Evolutionary conservation across 2,797 vertebrate genomes (phyloP).

Genomic region (Esox lucius): DNA sequence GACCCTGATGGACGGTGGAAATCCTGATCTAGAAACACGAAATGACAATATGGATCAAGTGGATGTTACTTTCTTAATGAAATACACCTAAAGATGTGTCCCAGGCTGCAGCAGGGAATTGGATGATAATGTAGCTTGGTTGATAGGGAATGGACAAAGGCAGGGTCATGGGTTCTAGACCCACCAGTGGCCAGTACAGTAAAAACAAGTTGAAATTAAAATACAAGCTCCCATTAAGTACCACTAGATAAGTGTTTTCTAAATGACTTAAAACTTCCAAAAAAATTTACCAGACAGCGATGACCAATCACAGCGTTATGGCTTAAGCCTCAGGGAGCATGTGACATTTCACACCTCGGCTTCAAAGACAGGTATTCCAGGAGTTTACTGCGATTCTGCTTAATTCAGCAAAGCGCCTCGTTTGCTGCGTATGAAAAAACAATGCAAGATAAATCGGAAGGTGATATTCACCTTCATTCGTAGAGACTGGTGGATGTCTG

Average conservation of each 20-base stretch:
- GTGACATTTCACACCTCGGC: conserved; percentile 45
- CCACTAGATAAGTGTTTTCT: no score
- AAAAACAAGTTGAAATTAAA: no score
- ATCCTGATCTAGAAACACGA: not conserved
- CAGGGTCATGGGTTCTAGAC: no score
- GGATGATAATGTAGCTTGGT: not conserved
- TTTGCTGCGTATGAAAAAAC: not conserved
- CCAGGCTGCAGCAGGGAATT: not conserved
- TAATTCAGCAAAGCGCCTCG: not conserved
- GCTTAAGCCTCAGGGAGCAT: conserved; percentile 27
- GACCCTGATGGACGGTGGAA: not conserved
- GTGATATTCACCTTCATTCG: conserved; percentile 69
- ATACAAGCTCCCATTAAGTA: no score
- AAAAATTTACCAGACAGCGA: not conserved
- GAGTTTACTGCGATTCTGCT: not conserved
- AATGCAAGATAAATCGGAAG: not conserved
- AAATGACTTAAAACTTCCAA: no score
- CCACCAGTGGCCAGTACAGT: no score
- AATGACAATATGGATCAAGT: not conserved
- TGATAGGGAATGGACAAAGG: no score
- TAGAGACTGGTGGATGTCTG: conserved; percentile 74
- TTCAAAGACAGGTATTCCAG: conserved; percentile 16
- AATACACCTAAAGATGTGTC: not conserved
- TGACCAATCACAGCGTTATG: not conserved
- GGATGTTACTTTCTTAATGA: not conserved